Evolutionary conservation across 1,140 invertebrate genomes (phyloP), one percentile per base, ranked within the genome.

Genomic region (Drosophila aff.): DNA sequence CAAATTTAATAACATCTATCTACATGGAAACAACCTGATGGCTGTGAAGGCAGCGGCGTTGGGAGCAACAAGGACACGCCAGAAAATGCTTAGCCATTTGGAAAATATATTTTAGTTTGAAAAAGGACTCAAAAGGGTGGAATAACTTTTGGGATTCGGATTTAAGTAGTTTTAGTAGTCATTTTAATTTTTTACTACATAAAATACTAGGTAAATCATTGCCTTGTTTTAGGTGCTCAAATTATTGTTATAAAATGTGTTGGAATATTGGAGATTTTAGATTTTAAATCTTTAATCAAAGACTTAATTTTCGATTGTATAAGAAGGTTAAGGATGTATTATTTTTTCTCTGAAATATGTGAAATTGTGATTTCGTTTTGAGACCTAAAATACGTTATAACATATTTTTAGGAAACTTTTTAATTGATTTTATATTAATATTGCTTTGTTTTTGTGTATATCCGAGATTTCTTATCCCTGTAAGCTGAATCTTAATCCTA

Each of bases 1-100:
- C 69, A 72, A 72, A 73, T 73, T 73, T 73, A 73, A 73, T 73
- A 73, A 72, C 69, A 73, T 73, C 55, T 60, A 73, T 73, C 55
- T 60, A 73, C 53, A 73, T 73, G 69, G 67, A n/a, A 38, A 36
- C 49, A 67, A 67, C 18, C 44, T 40, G 68, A 68, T 31, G 50
- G 40, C 23, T 38, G 36, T 38, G 63, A 44, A 2, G 36, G 31
- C 33, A 13, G 26, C 26, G 18, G 5, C n/a, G 33, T 49, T 4
- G 41, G 18, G 31, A 38, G 33, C 41, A 59, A 36, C 43, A 44
- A 18, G 47, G 53, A 38, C 53, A 55, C 53, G 36, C 21, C 26
- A 31, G 15, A 40, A 62, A 63, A 26, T 28, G 55, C 16, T 59
- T 59, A 59, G 23, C 40, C 38, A 44, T 15, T 59, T 15, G 38